These are phyloP conservation scores for Platyscapa corneri DNA, from an alignment of 1,140 invertebrate species.

Conservation along the genomic window DNA sequence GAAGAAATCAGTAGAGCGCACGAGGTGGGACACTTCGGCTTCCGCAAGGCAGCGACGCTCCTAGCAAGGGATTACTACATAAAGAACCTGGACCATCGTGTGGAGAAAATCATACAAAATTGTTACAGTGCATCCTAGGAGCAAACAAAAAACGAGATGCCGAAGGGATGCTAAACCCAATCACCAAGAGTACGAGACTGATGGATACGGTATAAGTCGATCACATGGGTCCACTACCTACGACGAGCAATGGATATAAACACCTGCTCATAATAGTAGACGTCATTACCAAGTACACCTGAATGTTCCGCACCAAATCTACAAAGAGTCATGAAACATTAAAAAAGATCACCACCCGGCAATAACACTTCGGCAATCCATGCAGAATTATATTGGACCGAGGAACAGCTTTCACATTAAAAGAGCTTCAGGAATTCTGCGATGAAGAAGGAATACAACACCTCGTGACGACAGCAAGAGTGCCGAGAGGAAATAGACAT, in stretches of 20 bases:
- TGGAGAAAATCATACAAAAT: background rate
- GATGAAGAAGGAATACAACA: background rate
- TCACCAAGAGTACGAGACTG: background rate
- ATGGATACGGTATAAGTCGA: constrained; percentile 57
- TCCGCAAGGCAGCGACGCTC: background rate
- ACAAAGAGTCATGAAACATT: background rate
- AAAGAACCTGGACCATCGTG: background rate
- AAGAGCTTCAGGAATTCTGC: background rate
- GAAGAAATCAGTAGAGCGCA: background rate
- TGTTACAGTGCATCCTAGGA: background rate
- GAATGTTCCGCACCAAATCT: background rate
- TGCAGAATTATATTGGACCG: background rate
- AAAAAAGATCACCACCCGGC: background rate
- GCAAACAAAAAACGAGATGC: background rate
- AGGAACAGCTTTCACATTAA: background rate
- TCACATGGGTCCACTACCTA: constrained; percentile 46
- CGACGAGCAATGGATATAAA: background rate
- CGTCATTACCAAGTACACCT: background rate
- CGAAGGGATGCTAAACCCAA: background rate
- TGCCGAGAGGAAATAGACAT: background rate
- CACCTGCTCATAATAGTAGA: background rate
- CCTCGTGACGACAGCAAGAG: background rate
- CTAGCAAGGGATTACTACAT: background rate
- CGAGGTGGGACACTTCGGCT: background rate
- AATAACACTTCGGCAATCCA: background rate